Conservation (phyloP, 53 echinoderm and acorn worm genomes). For the Crossaster papposus region DNA sequence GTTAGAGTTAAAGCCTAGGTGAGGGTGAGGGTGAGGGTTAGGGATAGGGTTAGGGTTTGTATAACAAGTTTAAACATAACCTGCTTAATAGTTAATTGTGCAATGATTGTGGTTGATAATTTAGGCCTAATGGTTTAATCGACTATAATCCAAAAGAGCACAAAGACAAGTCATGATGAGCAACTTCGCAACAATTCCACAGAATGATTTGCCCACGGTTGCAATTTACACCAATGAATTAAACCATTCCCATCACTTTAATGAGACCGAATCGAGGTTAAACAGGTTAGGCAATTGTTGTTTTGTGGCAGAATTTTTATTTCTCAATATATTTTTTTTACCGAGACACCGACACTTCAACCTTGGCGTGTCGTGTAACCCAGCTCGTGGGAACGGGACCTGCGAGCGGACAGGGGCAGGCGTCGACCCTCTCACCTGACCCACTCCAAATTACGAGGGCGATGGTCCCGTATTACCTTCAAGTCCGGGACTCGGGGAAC, state of each 20-base stretch:
- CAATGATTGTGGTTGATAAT: neutral
- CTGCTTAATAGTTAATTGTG: neutral
- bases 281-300: neutral
- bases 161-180: neutral
- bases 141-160: neutral
- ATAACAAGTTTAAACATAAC: too few species aligned
- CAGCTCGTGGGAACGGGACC: slow-evolving; percentile 53
- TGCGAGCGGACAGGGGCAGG: slow-evolving; percentile 23
- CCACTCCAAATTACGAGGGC: slow-evolving; percentile 41
- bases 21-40: too few species aligned
- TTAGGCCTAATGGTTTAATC: too few species aligned
- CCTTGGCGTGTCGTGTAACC: neutral
- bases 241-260: neutral
- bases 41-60: too few species aligned
- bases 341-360: neutral
- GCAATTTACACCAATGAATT: neutral
- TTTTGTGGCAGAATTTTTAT: neutral
- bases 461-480: slow-evolving; percentile 49
- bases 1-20: too few species aligned
- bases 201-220: neutral
- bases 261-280: neutral
- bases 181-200: neutral
- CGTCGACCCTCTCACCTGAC: slow-evolving; percentile 25
- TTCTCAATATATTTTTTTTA: neutral
- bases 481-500: neutral